phyloP scores from a whole-genome alignment of 2,113 vertebrate species.

The Turdus rufiventris region DNA sequence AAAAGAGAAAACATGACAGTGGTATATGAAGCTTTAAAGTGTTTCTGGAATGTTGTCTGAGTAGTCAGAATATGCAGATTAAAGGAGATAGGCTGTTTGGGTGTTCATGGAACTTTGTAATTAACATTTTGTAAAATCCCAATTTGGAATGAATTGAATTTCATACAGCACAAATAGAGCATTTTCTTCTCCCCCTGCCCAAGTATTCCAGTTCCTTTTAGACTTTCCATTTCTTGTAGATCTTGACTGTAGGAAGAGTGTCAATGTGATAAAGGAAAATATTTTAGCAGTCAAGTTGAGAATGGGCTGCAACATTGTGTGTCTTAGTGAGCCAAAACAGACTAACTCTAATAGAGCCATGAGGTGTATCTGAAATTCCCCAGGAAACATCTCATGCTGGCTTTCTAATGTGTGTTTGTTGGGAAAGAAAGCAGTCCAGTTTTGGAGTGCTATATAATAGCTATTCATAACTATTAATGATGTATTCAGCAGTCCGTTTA shows the following conservation, averaged over 20 bases:
- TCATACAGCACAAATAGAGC: neutral
- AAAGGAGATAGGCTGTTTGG: neutral
- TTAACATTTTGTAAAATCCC: neutral
- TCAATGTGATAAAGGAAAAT: neutral
- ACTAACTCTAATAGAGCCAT: neutral
- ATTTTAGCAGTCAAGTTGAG: neutral
- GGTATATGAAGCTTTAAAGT: neutral
- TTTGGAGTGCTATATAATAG: neutral
- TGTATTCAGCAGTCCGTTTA: neutral
- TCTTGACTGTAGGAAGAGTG: neutral
- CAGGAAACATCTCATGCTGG: neutral
- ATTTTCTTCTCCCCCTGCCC: neutral
- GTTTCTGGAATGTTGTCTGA: neutral
- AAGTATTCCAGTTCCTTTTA: neutral
- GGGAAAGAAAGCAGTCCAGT: neutral
- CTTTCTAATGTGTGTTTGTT: neutral
- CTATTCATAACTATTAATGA: neutral
- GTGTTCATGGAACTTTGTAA: neutral
- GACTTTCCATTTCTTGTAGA: neutral
- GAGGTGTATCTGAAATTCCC: neutral
- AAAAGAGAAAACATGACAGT: neutral
- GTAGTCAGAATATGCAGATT: neutral
- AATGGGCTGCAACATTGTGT: neutral
- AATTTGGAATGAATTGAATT: neutral
- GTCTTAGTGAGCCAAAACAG: neutral